A percentile compares a stretch with the other conserved stretches of the same genome.
phyloP scores from a whole-genome alignment of 2,113 vertebrate species.

The Setophaga petechia region DNA sequence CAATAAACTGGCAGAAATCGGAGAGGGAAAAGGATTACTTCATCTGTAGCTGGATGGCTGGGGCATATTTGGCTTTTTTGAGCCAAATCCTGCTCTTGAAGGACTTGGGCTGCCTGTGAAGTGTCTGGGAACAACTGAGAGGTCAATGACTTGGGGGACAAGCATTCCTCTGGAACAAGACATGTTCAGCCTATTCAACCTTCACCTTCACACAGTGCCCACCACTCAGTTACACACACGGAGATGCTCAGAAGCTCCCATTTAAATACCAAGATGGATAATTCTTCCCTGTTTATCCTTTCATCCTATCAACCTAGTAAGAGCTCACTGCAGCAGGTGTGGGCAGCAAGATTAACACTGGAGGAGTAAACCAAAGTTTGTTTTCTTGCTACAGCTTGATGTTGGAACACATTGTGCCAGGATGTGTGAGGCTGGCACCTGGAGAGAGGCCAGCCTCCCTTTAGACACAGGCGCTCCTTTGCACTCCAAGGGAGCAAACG shows the following conservation, averaged over 20 bases:
- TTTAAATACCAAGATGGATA: background rate
- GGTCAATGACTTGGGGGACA: background rate
- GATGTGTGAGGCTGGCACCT: background rate
- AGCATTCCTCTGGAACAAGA: background rate
- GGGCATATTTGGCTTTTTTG: background rate
- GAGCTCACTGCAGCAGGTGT: background rate
- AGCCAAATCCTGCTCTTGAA: background rate
- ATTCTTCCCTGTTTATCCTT: background rate
- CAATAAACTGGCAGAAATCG: background rate
- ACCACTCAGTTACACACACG: background rate
- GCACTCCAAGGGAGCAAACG: background rate
- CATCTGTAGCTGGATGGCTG: background rate
- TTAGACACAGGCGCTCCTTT: background rate
- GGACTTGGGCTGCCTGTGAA: background rate
- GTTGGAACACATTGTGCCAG: slow-evolving; percentile 11
- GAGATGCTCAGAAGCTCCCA: background rate
- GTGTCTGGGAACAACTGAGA: background rate
- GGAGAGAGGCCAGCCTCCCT: background rate
- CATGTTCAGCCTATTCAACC: background rate
- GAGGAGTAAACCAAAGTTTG: background rate
- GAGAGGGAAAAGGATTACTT: background rate
- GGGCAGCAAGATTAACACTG: background rate
- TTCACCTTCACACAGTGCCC: background rate
- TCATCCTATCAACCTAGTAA: background rate
- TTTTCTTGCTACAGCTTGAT: background rate